Evolutionary conservation across 2,888 invertebrate genomes (phyloP).

Genomic region (Aporophyla lueneburgensis): DNA sequence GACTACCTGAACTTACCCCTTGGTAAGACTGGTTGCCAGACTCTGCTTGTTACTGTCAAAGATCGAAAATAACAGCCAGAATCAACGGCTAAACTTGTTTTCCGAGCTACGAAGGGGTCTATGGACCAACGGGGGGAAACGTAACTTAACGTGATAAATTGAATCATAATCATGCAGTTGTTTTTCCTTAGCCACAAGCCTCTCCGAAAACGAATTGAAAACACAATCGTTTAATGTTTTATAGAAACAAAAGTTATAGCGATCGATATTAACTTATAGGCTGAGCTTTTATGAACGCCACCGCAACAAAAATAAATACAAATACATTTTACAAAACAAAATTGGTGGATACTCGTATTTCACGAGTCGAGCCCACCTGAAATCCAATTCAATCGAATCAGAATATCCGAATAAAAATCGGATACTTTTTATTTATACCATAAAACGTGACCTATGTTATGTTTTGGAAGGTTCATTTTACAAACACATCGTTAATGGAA

Average conservation of each 20-base stretch:
- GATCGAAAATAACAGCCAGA: neutral
- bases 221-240: neutral
- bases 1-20: too few species aligned
- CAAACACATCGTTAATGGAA: constrained; percentile 42
- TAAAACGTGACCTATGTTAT: constrained; percentile 29
- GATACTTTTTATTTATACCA: constrained; percentile 37
- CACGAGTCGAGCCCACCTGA: constrained; percentile 19
- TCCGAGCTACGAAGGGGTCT: too few species aligned
- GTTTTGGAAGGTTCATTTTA: constrained; percentile 26
- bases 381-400: constrained; percentile 31
- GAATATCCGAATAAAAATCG: constrained; percentile 37
- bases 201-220: neutral
- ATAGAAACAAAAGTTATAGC: neutral
- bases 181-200: too few species aligned
- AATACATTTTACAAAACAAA: constrained; percentile 12
- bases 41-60: neutral
- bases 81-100: neutral
- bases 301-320: constrained; percentile 5
- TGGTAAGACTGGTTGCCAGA: neutral
- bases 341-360: constrained; percentile 44
- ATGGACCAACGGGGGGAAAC: neutral
- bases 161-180: too few species aligned
- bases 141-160: too few species aligned
- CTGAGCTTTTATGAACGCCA: neutral
- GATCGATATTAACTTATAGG: neutral